Conservation (phyloP, 2,888 invertebrate genomes). For the Rhamphomyia laevipes region DNA sequence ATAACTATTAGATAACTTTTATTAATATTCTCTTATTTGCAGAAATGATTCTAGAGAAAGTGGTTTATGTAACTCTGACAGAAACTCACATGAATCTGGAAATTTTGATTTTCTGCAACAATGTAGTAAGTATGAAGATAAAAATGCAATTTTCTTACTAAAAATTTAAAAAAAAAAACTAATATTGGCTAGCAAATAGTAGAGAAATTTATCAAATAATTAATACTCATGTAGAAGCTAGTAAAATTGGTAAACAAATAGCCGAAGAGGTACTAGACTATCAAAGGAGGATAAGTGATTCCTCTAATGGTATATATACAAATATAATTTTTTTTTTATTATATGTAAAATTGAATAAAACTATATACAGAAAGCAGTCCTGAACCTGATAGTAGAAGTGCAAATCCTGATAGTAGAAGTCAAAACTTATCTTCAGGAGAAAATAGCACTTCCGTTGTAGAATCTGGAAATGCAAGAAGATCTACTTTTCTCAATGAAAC, state of each 20-base stretch:
- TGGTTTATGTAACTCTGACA: slow-evolving; percentile 24
- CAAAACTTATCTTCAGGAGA: slow-evolving; percentile 13
- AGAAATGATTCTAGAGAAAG: slow-evolving; percentile 43
- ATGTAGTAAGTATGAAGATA: slow-evolving; percentile 31
- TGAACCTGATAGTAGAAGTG: slow-evolving; percentile 14
- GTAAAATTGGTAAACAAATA: slow-evolving; percentile 74
- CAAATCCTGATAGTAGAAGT: slow-evolving; percentile 8
- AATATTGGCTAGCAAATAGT: slow-evolving; percentile 39
- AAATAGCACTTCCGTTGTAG: slow-evolving; percentile 12
- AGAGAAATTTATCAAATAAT: slow-evolving; percentile 57
- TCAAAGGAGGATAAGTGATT: slow-evolving; percentile 43
- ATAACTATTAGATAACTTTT: background rate
- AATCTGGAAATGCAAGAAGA: background rate
- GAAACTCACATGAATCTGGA: slow-evolving; percentile 19
- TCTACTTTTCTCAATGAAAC: background rate
- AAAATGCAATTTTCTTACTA: background rate
- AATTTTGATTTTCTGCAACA: slow-evolving; percentile 45
- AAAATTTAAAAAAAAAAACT: background rate
- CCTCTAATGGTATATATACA: slow-evolving; percentile 30
- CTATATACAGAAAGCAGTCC: slow-evolving; percentile 13
- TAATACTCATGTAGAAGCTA: slow-evolving; percentile 66
- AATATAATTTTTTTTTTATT: background rate
- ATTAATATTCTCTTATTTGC: slow-evolving; percentile 41
- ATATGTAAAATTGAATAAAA: no score
- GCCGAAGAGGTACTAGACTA: slow-evolving; percentile 62